Base-by-base conservation (phyloP, 2,888 invertebrate species). In the Lasioglossum zephyrum region DNA sequence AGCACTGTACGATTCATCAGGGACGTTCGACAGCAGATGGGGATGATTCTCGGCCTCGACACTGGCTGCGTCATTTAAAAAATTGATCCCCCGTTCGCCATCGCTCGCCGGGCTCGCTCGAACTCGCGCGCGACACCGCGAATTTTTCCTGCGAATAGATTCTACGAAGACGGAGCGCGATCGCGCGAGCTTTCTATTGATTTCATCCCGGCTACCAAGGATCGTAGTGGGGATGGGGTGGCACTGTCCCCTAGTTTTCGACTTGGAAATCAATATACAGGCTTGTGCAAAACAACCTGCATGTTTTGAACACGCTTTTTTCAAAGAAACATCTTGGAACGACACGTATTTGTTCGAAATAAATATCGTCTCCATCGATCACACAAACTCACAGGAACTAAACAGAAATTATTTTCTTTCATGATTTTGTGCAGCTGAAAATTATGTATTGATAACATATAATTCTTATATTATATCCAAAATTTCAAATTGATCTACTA, bases 171-270 rank as follows among this genome's bases (percentile, higher is more conserved):
- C 82, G 57, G 57, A 83, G 84, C 88, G 85, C 88, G 79, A 87
- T 91, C 93, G 91, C 92, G 90, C 91, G 89, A 89, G 89, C 90
- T 92, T 92, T 91, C 92, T 94, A 94, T 94, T 92, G 94, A 94
- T 94, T 92, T 91, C 88, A 89, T 85, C 91, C 90, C 89, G 87
- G 87, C 89, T 85, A 85, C 86, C 81, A 79, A 85, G 87, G 85
- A 83, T 79, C 85, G 89, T 90, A 82, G 93, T 90, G 92, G 91
- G 92, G 92, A 88, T 89, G 81, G 83, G 80, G 88, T 86, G 90
- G 77, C 73, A 75, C 70, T 60, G 57, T 44, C 78, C 49, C 69
- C 79, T 81, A 70, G 77, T 57, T 75, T 82, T 83, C 73, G 47
- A 69, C 44, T 8, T 41, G 66, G 77, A 88, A 84, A 89, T 89